phyloP scores from a whole-genome alignment of 2,888 invertebrate genomes.

The Salpingus planirostris region DNA sequence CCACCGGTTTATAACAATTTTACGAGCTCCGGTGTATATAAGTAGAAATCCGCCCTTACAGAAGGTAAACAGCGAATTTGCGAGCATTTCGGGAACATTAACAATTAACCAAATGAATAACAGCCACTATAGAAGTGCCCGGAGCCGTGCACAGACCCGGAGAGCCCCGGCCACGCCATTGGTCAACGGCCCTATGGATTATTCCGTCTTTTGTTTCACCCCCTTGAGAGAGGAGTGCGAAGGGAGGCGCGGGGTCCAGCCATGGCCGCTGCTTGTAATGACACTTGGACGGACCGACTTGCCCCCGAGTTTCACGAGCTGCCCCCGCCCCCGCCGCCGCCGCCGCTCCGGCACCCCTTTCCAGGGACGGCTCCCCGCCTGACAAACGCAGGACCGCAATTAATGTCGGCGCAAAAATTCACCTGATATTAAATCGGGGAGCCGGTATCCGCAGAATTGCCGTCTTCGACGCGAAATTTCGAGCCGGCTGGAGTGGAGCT shows the following conservation, averaged over 20 bases:
- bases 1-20: no score
- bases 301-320: constrained; percentile 32
- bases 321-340: constrained; percentile 18
- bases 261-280: constrained; percentile 43
- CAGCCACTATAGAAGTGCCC: constrained; percentile 13
- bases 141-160: constrained; percentile 13
- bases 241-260: constrained; percentile 31
- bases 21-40: no score
- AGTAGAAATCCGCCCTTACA: no score
- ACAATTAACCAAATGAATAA: constrained; percentile 23
- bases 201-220: constrained; percentile 45
- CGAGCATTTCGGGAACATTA: constrained; percentile 16
- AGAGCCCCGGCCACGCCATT: constrained; percentile 34
- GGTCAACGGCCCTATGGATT: constrained; percentile 43
- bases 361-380: no score
- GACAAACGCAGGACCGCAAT: no score
- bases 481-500: no score
- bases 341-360: constrained; percentile 15
- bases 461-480: no score
- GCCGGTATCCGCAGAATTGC: no score
- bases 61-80: constrained; percentile 13
- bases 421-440: no score
- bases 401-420: no score
- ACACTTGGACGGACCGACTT: constrained; percentile 40
- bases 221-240: constrained; percentile 22